Base-by-base conservation (phyloP, 2,113 vertebrate genomes). In the Onychorhynchus coronatus region DNA sequence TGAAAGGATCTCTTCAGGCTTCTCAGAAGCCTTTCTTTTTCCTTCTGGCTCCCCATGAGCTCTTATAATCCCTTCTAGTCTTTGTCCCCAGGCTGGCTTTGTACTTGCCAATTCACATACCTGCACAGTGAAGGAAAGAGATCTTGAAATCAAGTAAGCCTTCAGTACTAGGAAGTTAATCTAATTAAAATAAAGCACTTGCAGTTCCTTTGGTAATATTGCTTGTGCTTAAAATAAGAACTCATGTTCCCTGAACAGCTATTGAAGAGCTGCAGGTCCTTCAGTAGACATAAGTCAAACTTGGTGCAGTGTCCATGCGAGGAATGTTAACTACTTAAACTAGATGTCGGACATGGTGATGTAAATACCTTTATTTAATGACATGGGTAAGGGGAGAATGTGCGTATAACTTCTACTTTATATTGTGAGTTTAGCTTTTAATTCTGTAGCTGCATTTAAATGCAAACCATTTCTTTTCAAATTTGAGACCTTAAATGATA, bases 401-500 rank as follows among this genome's bases (percentile, higher is more conserved):
- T 46, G 55, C 44, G 4, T 50, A 27, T 72, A 0, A 31, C 58
- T 84, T 86, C 41, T 73, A 31, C 14, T 95, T 82, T 74, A 12
- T 65, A 30, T 61, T 93, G 52, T 49, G 75, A 66, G 21, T 81
- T 88, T 28, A 77, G 49, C 47, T 78, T 88, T 92, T 84, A 92
- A 66, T 87, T 86, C 70, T 84, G 12, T 67, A n/a, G 63, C 59
- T 78, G 42, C 18, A 7, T 84, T 93, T 87, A 87, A 87, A 84
- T 85, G 70, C 21, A 35, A 90, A 27, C 49, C 4, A 30, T 73
- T 95, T 85, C 44, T 37, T 87, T 92, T 92, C 55, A 81, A 68
- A 86, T 88, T 52, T 9, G 8, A 92, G 80, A 84, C 77, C 73
- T 87, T 94, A 96, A 88, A 53, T 89, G 39, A 78, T 85, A 25